phyloP scores from a whole-genome alignment of 2,797 vertebrate genomes.

The Molossus molossus region DNA sequence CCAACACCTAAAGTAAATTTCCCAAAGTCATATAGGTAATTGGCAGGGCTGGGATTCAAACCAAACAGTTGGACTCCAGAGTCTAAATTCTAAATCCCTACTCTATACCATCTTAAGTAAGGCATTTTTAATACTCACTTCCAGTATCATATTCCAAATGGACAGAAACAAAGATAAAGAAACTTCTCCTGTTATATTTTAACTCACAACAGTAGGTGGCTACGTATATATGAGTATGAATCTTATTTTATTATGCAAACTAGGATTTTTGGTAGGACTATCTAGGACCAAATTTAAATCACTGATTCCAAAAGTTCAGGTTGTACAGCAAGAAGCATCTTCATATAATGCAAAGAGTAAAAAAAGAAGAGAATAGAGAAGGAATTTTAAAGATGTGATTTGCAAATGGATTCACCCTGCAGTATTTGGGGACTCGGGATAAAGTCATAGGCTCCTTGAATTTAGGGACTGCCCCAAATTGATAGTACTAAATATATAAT shows the following conservation, averaged over 20 bases:
- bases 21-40: background rate
- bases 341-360: background rate
- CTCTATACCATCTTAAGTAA: background rate
- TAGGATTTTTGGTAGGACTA: background rate
- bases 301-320: background rate
- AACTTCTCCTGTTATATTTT: background rate
- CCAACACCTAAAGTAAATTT: background rate
- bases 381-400: conserved; percentile 1
- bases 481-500: background rate
- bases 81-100: background rate
- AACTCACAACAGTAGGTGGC: background rate
- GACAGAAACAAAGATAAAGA: background rate
- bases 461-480: background rate
- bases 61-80: background rate
- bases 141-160: background rate
- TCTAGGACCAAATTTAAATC: background rate
- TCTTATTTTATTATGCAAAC: conserved; percentile 17
- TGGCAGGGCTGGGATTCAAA: background rate
- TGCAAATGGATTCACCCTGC: conserved; percentile 27
- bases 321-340: conserved; percentile 43
- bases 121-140: background rate
- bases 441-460: conserved; percentile 37
- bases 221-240: background rate
- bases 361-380: conserved; percentile 1
- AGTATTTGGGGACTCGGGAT: background rate